phyloP scores from a whole-genome alignment of 2,797 vertebrate species.

The Acrocephalus scirpaceus region DNA sequence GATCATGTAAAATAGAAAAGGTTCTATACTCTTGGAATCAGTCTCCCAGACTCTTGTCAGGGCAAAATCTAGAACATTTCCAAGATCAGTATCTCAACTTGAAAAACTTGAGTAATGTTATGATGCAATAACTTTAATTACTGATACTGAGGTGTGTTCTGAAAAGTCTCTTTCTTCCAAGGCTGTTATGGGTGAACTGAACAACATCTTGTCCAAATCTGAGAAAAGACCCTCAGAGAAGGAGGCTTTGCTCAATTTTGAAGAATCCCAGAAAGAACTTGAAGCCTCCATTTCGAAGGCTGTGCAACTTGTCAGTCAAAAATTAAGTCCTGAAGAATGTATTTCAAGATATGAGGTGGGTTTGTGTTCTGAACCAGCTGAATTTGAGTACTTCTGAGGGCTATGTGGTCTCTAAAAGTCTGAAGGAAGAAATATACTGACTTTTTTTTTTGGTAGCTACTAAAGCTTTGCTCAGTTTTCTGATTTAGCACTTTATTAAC shows the following conservation, averaged over 20 bases:
- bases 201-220: neutral
- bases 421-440: neutral
- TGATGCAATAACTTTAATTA: neutral
- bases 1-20: neutral
- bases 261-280: slow-evolving; percentile 86
- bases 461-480: neutral
- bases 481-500: neutral
- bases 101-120: neutral
- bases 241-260: slow-evolving; percentile 81
- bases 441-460: neutral
- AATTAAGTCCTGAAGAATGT: slow-evolving; percentile 70
- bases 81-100: neutral
- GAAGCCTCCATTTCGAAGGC: slow-evolving; percentile 85
- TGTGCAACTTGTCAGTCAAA: slow-evolving; percentile 80
- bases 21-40: neutral
- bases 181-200: slow-evolving; percentile 50
- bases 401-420: neutral
- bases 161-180: slow-evolving; percentile 43
- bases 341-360: slow-evolving; percentile 84
- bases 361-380: neutral
- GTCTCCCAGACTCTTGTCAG: neutral
- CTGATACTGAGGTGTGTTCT: neutral
- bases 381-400: neutral
- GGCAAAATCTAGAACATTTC: neutral
- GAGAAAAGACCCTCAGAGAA: slow-evolving; percentile 60